Percentiles rank a stretch among this genome's conserved stretches.
Evolutionary conservation across 2,113 vertebrate species (phyloP).

Genomic region (Gavialis gangeticus): DNA sequence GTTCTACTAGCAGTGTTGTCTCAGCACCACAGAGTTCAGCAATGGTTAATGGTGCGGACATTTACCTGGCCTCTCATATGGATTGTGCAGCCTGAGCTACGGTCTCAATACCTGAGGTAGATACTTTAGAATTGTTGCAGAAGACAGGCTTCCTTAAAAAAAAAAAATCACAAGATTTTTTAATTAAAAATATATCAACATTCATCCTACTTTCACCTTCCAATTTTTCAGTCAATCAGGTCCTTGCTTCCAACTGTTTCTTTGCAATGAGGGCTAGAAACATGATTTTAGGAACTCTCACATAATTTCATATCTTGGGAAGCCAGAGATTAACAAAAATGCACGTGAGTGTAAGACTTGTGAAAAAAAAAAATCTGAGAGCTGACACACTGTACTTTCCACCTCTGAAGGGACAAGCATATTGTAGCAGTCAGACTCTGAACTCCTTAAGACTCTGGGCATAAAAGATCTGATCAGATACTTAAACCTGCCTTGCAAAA

Average conservation of each 20-base stretch:
- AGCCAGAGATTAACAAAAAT: not conserved
- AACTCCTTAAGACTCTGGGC: not conserved
- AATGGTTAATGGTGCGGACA: not conserved
- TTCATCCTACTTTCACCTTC: not conserved
- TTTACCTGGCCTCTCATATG: not conserved
- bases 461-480: not conserved
- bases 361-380: not conserved
- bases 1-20: not conserved
- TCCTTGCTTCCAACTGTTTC: not conserved
- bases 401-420: not conserved
- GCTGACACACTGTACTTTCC: not conserved
- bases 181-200: not conserved
- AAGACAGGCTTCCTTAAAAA: not conserved
- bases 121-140: accelerated
- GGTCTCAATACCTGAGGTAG: not conserved
- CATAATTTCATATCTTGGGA: not conserved
- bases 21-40: accelerated
- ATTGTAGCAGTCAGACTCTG: not conserved
- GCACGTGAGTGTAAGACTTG: accelerated
- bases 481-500: not conserved
- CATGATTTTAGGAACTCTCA: not conserved
- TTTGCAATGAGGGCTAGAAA: not conserved
- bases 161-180: not conserved
- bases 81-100: not conserved
- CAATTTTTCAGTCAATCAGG: not conserved